Conservation (phyloP, 1,140 invertebrate species). For the Bradynema listronoti region DNA sequence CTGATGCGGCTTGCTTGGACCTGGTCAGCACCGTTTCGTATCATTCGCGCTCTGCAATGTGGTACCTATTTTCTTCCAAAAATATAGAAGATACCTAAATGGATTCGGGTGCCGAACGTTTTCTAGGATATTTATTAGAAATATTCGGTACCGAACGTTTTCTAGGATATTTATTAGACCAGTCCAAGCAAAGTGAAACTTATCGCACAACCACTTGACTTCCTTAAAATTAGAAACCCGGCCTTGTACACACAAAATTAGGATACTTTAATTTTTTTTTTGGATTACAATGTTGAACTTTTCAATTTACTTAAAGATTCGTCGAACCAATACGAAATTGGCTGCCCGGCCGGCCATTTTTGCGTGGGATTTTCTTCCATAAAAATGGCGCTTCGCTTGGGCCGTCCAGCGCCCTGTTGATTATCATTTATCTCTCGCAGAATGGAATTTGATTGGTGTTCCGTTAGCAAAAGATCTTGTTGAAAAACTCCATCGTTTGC, state of each 20-base stretch:
- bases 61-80: background rate
- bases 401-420: background rate
- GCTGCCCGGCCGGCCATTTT: slow-evolving; percentile 31
- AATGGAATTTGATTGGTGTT: slow-evolving; percentile 36
- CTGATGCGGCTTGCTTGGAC: no score
- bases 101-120: no score
- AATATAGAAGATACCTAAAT: background rate
- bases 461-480: slow-evolving; percentile 41
- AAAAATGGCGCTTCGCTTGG: slow-evolving; percentile 24
- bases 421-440: slow-evolving; percentile 33
- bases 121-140: no score
- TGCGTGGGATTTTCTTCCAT: slow-evolving; percentile 24
- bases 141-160: no score
- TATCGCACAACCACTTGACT: no score
- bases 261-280: no score
- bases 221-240: no score
- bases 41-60: no score
- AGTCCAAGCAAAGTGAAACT: no score
- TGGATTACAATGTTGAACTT: background rate
- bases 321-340: slow-evolving; percentile 42
- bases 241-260: no score
- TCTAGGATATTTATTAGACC: no score
- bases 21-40: no score
- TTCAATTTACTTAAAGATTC: slow-evolving; percentile 20
- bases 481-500: slow-evolving; percentile 44